Evolutionary conservation across 2,113 vertebrate species (phyloP).

Genomic region (Peromyscus leucopus): DNA sequence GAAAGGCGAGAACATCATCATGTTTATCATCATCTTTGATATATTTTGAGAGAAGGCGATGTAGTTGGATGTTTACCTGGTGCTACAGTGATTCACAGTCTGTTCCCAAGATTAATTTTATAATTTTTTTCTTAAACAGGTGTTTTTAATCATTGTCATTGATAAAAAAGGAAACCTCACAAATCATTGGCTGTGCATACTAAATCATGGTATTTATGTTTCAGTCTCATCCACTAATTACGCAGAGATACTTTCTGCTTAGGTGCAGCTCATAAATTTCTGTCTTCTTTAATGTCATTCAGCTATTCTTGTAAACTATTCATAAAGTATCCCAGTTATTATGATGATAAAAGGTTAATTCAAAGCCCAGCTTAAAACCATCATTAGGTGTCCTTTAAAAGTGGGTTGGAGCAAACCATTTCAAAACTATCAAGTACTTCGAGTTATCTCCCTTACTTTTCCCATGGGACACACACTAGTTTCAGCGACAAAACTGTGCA

Average conservation of each 20-base stretch:
- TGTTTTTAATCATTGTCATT: conserved; percentile 37
- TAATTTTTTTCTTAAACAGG: not conserved
- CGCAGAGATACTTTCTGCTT: conserved; percentile 34
- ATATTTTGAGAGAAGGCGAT: conserved; percentile 13
- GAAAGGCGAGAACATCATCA: not conserved
- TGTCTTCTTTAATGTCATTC: conserved; percentile 56
- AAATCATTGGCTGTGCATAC: conserved; percentile 7
- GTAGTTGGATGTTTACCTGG: not conserved
- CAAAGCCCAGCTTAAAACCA: conserved; percentile 31
- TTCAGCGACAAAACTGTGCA: not conserved
- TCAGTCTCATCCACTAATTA: conserved; percentile 25
- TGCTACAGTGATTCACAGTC: not conserved
- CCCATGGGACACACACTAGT: not conserved
- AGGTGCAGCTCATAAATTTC: conserved; percentile 53
- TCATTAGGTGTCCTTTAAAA: conserved; percentile 41
- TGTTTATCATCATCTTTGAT: not conserved
- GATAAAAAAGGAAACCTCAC: conserved; percentile 59
- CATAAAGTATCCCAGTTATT: conserved; percentile 1
- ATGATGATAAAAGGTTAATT: conserved; percentile 51
- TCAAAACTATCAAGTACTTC: conserved; percentile 3
- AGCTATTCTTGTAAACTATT: conserved; percentile 44
- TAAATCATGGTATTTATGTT: conserved; percentile 38
- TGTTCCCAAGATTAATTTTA: conserved; percentile 27
- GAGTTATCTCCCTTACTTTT: not conserved
- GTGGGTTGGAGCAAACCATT: not conserved